Base-by-base conservation (phyloP, 2,888 invertebrate genomes). In the Aromia moschata region DNA sequence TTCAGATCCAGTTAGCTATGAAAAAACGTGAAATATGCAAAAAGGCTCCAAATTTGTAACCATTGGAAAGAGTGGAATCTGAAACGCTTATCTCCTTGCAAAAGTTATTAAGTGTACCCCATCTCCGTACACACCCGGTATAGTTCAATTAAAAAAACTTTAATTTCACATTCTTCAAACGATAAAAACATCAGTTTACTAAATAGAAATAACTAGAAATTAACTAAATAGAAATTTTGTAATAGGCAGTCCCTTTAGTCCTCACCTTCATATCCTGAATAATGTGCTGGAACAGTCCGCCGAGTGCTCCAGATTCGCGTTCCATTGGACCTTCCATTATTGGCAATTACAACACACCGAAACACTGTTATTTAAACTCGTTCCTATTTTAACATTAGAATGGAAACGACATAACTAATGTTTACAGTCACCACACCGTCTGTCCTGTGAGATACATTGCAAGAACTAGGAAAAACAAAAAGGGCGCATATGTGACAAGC, bases 261-360 rank as follows among this genome's bases (percentile, higher is more conserved):
- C 87, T 84, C 86, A 96, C 97, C 93, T 97, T 97, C 93, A 98
- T 92, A 81, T 98, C 98, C 77, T 90, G 90, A 74, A 98, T 91
- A 74, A 98, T 94, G 81, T 94, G 94, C 83, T 96, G 95, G 81
- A 97, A 97, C 72, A 97, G 87, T 78, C 92, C 93, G 82, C 96
- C 96, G 77, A 96, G 84, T 71, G 93, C 94, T 80, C 92, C 92
- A 80, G 91, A 92, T 84, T 94, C 94, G 81, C 92, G 87, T 80
- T 92, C 92, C 75, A 87, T 84, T 44, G 76, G 87, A 76, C 86
- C 86, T 84, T 90, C 90, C 90, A 90, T 90, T 55, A 55, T 62
- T 56, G 44, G 25, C 18, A 37, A 53, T 47, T 44, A 53, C 14
- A 44, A 44, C 58, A 44, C 52, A 53, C 51, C 12, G 49, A 43